A percentile compares a stretch with the other conserved stretches of the same genome.
phyloP scores from a whole-genome alignment of 2,888 invertebrate species.

The Harpalus rubripes region DNA sequence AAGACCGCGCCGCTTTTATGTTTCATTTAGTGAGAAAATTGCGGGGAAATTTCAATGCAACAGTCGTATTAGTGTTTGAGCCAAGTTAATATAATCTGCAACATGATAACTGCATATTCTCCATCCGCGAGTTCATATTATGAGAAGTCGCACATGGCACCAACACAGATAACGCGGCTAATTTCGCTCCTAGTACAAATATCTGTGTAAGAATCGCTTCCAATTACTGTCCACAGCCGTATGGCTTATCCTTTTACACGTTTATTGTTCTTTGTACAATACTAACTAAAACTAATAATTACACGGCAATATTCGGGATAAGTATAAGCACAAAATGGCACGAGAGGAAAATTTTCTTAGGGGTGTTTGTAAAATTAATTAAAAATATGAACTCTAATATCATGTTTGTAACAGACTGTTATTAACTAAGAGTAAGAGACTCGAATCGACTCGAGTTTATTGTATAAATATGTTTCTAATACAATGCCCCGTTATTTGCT shows the following conservation, averaged over 20 bases:
- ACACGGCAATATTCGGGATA: neutral
- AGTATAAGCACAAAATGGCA: neutral
- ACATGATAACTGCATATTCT: slow-evolving; percentile 35
- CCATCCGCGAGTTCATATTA: slow-evolving; percentile 27
- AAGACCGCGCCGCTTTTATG: neutral
- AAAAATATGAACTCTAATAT: no score
- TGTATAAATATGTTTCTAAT: no score
- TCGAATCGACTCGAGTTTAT: no score
- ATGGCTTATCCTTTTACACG: neutral
- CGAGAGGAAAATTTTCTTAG: no score
- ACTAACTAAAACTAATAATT: slow-evolving; percentile 7
- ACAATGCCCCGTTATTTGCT: no score
- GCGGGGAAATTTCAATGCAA: slow-evolving; percentile 23
- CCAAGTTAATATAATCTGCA: slow-evolving; percentile 42
- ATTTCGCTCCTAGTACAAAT: slow-evolving; percentile 44
- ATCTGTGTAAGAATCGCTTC: slow-evolving; percentile 11
- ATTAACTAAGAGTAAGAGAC: no score
- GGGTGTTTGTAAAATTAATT: no score
- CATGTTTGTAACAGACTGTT: no score
- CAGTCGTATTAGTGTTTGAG: slow-evolving; percentile 23
- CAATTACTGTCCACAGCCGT: neutral
- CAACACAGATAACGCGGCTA: slow-evolving; percentile 46
- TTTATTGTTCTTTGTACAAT: neutral
- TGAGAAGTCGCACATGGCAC: slow-evolving; percentile 33
- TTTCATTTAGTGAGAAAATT: slow-evolving; percentile 23